Conservation (phyloP, 2,888 invertebrate species). For the Cosmia pyralina region DNA sequence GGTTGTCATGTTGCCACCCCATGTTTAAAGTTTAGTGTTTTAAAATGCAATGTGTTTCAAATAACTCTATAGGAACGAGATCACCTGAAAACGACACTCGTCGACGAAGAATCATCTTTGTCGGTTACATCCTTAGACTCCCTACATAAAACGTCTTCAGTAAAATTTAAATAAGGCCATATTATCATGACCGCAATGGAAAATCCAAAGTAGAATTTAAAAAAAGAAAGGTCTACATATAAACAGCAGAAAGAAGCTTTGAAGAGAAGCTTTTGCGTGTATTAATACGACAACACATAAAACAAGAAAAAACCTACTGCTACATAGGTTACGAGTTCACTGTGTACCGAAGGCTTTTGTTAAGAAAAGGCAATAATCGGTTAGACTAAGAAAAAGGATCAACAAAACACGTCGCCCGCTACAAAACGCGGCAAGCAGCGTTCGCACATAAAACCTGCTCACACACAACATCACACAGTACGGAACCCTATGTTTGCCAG, state of each 20-base stretch:
- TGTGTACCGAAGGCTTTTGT: constrained; percentile 51
- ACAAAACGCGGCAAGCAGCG: constrained; percentile 73
- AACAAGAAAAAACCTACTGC: constrained; percentile 19
- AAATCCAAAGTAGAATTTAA: background rate
- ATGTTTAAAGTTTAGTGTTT: constrained; percentile 16
- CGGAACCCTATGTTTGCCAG: constrained; percentile 81
- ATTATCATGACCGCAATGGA: too few relatives aligned
- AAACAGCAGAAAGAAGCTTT: background rate
- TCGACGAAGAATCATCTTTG: background rate
- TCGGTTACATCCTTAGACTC: background rate
- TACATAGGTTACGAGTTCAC: constrained; percentile 37
- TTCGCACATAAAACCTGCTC: constrained; percentile 80
- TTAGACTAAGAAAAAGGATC: constrained; percentile 63
- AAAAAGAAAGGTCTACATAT: background rate
- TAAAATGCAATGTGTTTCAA: constrained; percentile 20
- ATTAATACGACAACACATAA: constrained; percentile 18
- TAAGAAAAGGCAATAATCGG: constrained; percentile 61
- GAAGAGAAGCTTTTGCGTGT: background rate
- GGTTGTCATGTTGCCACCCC: background rate
- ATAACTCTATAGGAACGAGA: background rate
- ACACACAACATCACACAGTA: constrained; percentile 79
- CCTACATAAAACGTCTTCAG: background rate
- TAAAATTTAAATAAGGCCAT: background rate
- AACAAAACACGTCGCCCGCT: constrained; percentile 63
- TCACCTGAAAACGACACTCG: background rate